Percentiles rank a stretch among this genome's conserved stretches.
Evolutionary conservation across 2,888 invertebrate species (phyloP).

Genomic region (Dryomyza anilis): DNA sequence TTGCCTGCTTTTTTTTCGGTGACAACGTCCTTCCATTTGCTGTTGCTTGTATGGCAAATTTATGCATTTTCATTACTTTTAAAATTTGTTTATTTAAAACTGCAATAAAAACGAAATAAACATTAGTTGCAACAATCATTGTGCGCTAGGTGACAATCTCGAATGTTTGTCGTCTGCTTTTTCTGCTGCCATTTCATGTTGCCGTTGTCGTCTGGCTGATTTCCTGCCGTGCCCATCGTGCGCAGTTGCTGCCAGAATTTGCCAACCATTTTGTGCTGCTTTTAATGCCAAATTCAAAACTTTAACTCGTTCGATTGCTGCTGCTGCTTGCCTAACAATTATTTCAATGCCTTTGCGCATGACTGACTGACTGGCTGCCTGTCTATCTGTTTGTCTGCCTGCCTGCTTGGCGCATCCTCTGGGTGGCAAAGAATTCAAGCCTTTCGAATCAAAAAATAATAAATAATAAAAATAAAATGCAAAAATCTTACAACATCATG

Average conservation of each 20-base stretch:
- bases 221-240: constrained; percentile 54
- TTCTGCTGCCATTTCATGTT: constrained; percentile 36
- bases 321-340: constrained; percentile 16
- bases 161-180: constrained; percentile 1
- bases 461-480: constrained; percentile 4
- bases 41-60: no score
- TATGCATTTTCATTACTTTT: no score
- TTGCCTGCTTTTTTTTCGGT: not conserved
- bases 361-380: constrained; percentile 22
- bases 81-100: no score
- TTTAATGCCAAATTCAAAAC: constrained; percentile 23
- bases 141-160: no score
- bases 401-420: not conserved
- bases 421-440: not conserved
- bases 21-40: not conserved
- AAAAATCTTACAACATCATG: constrained; percentile 19
- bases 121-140: no score
- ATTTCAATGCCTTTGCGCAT: constrained; percentile 36
- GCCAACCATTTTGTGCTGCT: constrained; percentile 21
- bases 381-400: not conserved
- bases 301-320: constrained; percentile 29
- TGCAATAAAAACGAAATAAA: no score
- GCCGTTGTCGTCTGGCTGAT: constrained; percentile 46
- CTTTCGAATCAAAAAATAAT: constrained; percentile 27
- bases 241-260: constrained; percentile 2